A percentile compares a stretch with the other conserved stretches of the same genome.
Conservation (phyloP, 2,113 vertebrate species). For the Scomber japonicus region DNA sequence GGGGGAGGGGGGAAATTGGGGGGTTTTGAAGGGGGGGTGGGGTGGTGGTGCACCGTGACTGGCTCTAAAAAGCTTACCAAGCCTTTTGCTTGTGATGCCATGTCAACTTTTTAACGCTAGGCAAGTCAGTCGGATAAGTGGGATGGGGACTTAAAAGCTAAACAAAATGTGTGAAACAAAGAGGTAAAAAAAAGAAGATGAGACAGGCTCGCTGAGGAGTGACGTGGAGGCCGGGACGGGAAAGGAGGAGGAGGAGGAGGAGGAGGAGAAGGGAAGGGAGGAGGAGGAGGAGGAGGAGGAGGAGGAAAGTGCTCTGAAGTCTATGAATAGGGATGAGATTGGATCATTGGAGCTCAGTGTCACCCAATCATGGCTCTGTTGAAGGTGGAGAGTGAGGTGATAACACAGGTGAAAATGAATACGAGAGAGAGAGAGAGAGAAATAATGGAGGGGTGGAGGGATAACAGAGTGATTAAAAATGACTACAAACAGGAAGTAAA, state of each 20-base stretch:
- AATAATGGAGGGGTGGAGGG: constrained; percentile 40
- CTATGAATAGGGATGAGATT: constrained; percentile 72
- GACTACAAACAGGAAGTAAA: constrained; percentile 44
- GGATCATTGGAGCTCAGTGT: constrained; percentile 46
- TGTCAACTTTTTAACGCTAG: constrained; percentile 62
- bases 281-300: no score
- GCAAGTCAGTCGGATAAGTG: constrained; percentile 31
- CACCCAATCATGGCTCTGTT: constrained; percentile 58
- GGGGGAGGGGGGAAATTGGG: constrained; percentile 35
- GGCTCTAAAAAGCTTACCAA: constrained; percentile 72
- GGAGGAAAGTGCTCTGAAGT: constrained; percentile 11
- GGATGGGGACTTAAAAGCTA: constrained; percentile 49
- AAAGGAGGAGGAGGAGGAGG: no score
- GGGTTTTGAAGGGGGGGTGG: constrained; percentile 6
- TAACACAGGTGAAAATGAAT: constrained; percentile 50
- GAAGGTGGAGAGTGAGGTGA: constrained; percentile 31
- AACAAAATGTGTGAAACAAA: constrained; percentile 70
- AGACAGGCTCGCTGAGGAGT: background rate
- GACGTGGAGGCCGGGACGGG: background rate
- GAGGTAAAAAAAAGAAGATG: constrained; percentile 48
- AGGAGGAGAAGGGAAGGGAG: no score
- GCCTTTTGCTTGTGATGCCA: constrained; percentile 66
- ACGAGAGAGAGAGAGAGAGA: constrained; percentile 27
- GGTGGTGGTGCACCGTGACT: constrained; percentile 63
- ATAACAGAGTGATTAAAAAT: constrained; percentile 56